Conservation (phyloP, 2,797 vertebrate species). For the Balearica regulorum region DNA sequence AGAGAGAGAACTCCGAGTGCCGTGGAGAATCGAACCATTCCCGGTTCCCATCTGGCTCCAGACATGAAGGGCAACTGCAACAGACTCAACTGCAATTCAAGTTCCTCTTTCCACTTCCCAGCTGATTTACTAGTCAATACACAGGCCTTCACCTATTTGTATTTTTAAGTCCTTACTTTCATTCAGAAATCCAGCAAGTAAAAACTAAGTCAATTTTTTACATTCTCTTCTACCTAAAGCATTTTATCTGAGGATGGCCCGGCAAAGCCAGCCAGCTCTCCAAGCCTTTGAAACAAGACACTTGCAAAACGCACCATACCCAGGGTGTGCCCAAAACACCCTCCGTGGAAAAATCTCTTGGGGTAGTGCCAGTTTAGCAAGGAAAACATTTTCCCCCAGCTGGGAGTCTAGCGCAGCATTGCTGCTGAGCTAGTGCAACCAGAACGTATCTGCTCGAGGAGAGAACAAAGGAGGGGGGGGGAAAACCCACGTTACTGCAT, state of each 20-base stretch:
- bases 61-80: background rate
- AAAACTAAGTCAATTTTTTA: background rate
- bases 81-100: background rate
- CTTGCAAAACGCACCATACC: constrained; percentile 26
- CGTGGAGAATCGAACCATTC: background rate
- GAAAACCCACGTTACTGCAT: background rate
- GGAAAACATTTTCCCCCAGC: constrained; percentile 51
- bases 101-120: background rate
- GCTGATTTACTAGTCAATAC: background rate
- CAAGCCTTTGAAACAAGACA: constrained; percentile 11
- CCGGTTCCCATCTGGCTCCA: background rate
- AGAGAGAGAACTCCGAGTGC: accelerated
- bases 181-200: background rate
- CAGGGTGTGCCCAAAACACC: constrained; percentile 59
- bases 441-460: background rate
- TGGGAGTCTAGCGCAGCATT: constrained; percentile 17
- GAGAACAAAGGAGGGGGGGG: background rate
- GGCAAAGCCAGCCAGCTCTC: background rate
- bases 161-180: background rate
- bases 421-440: background rate
- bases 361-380: constrained; percentile 38
- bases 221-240: background rate
- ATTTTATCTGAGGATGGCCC: background rate
- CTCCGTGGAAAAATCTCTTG: constrained; percentile 46
- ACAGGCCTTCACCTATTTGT: background rate